Evolutionary conservation across 2,888 invertebrate species (phyloP).

Genomic region (Plebejus anna): DNA sequence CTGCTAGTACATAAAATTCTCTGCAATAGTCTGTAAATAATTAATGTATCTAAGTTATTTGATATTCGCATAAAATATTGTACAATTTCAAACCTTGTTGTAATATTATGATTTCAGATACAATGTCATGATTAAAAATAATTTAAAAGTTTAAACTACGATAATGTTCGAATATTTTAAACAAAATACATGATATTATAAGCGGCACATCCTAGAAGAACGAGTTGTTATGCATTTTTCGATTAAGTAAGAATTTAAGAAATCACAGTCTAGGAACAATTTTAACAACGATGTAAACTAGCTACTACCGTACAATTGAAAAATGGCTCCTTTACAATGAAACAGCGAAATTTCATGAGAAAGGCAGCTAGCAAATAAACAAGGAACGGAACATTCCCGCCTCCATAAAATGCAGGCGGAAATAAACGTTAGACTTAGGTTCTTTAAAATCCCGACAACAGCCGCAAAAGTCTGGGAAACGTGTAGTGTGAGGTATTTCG

Average conservation of each 20-base stretch:
- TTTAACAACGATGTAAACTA: conserved; percentile 19
- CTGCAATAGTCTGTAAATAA: too few relatives aligned
- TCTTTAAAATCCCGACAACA: conserved; percentile 74
- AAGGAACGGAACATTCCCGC: conserved; percentile 74
- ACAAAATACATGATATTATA: too few relatives aligned
- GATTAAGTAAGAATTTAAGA: not conserved
- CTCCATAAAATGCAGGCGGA: conserved; percentile 72
- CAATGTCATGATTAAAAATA: too few relatives aligned
- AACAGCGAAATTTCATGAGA: conserved; percentile 76
- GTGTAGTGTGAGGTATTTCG: conserved; percentile 73
- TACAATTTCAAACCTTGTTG: too few relatives aligned
- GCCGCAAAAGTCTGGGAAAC: conserved; percentile 74
- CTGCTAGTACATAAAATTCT: too few relatives aligned
- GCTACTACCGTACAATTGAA: conserved; percentile 39
- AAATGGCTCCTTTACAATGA: conserved; percentile 74
- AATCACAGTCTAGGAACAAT: not conserved
- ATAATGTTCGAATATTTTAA: too few relatives aligned
- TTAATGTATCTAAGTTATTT: too few relatives aligned
- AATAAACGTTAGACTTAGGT: conserved; percentile 71
- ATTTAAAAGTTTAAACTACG: too few relatives aligned
- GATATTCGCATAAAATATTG: too few relatives aligned
- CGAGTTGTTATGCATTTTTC: not conserved
- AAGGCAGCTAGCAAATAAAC: conserved; percentile 74
- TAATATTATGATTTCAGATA: too few relatives aligned
- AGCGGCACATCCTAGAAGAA: too few relatives aligned